Base-by-base conservation (phyloP, 2,888 invertebrate species). In the Scotopteryx bipunctaria region DNA sequence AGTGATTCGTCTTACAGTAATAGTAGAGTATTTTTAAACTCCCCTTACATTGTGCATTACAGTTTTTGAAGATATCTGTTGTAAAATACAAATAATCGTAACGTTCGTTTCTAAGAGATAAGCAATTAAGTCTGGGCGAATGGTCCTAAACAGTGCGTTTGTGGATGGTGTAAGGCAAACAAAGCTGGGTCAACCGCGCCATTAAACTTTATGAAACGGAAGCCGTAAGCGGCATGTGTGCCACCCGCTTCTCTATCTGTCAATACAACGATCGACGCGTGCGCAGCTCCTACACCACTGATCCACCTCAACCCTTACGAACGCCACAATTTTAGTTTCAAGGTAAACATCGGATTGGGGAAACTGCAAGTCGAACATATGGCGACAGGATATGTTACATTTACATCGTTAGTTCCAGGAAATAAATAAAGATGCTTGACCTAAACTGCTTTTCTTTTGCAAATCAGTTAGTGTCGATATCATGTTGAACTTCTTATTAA, bases 131-230 rank as follows among this genome's bases (percentile, higher is more conserved):
- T 81, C 83, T 67, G 84, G 79, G 70, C 78, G 81, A 85, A 86
- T 54, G 59, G 59, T 57, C 40, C 44, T 36, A 54, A 58, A 83
- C 78, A 80, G 75, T 76, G 73, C 78, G 79, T 81, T 86, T 86
- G 85, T 86, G 76, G 78, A 78, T 75, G 67, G 76, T 69, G 67
- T 81, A 80, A 86, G 76, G 76, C 80, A 88, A 90, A 89, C 89
- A 90, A 82, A 86, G 88, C 82, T 82, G 88, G 88, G 89, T 87
- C 87, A 85, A 88, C 89, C 88, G 76, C 85, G 82, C 80, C 80
- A 76, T 89, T 86, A 89, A 90, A 88, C 63, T 86, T 87, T 84
- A 83, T 86, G 84, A 87, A 89, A 89, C 90, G 90, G 89, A 88
- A 88, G 88, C 87, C 70, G 81, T 78, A 81, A 77, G 77, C 76